Evolutionary conservation across 2,113 vertebrate genomes (phyloP).

Genomic region (Erythrocebus patas): DNA sequence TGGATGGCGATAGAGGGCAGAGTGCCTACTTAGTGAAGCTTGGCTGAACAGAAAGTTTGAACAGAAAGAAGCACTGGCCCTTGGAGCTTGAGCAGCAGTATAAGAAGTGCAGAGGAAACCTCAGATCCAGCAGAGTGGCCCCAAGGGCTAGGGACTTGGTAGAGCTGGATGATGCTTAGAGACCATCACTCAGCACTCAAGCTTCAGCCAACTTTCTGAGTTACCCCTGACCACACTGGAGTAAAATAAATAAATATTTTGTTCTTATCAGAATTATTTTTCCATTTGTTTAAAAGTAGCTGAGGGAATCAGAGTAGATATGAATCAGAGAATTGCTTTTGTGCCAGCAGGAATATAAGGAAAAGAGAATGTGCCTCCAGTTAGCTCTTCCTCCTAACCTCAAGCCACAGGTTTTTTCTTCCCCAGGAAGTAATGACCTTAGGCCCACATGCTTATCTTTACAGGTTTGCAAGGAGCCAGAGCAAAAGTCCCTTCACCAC

Average conservation of each 20-base stretch:
- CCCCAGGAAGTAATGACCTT: not conserved
- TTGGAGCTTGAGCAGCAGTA: not conserved
- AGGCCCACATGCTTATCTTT: not conserved
- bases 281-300: not conserved
- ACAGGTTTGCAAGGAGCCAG: not conserved
- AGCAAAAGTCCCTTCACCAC: not conserved
- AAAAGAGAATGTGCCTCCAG: not conserved
- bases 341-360: not conserved
- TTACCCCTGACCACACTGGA: not conserved
- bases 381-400: not conserved
- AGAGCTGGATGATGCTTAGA: not conserved
- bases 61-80: not conserved
- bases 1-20: fast-evolving
- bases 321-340: not conserved
- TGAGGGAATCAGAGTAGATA: not conserved
- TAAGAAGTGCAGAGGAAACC: not conserved
- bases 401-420: not conserved
- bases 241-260: not conserved
- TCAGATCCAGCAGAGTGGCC: no score
- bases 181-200: not conserved
- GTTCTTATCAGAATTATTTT: not conserved
- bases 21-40: not conserved
- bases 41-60: not conserved
- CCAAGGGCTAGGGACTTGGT: no score
- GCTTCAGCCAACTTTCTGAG: not conserved